Base-by-base conservation (phyloP, 2,113 vertebrate genomes). In the Sinocyclocheilus rhinocerous region DNA sequence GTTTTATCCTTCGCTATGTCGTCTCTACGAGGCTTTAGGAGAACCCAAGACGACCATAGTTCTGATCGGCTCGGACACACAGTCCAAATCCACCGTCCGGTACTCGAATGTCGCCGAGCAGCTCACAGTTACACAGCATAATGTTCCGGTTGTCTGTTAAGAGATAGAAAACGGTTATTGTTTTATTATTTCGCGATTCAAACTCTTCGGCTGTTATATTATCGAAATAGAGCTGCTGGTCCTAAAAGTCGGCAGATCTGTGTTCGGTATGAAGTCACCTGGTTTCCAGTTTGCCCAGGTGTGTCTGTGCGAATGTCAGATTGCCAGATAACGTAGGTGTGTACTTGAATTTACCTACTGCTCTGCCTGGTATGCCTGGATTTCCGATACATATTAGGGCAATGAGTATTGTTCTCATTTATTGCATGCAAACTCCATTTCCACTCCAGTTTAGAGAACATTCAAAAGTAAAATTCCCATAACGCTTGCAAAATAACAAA, bases 281-380 rank as follows among this genome's bases (percentile, higher is more conserved):
- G 79, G 59, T 13, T 61, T 81, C 36, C 13, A 63, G 59, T 22
- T 67, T 15, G 24, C 57, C 1, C 79, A 81, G 79, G 79, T 81
- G 79, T 67, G 39, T 45, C 73, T 50, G 4, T 24, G 4, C 12
- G 22, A 6, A 39, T 50, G 42, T 16, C 22, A 76, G 42, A 42
- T 42, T 11, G 20, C 29, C 29, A 33, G 29, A 33, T 33, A 33
- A 33, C 26, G 29, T 33, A 33, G 29, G 29, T 33, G 80, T 33
- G 61, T 45, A 50, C 48, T 13, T 26, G 57, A 65, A 65, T 81
- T 26, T 26, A 33, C 29, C 29, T 33, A 7, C 22, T n/a, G 11
- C 20, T n/a, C n/a, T 61, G 11, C 12, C 12, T 65, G 13, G 36
- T 45, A 42, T 45, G 36, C n/a, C 36, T 45, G 11, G 16, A 22